These are phyloP conservation scores for Leptodactylus fuscus DNA, from an alignment of 2,113 vertebrate species.

Conservation along the genomic window DNA sequence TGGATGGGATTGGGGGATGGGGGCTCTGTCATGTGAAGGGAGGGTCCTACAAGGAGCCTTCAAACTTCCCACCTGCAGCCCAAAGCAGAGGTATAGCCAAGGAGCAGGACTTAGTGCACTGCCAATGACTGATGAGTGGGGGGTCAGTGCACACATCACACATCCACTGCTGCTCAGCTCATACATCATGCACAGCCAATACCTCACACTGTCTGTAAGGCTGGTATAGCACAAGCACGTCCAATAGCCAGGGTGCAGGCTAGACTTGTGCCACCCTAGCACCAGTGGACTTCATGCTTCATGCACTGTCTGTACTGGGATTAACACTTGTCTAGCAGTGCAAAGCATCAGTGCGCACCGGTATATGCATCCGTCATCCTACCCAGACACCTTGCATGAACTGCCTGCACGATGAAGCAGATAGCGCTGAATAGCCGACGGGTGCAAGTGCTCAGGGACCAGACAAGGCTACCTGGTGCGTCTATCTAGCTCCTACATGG, in stretches of 20 bases:
- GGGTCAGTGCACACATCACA: neutral
- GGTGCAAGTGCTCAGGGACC: constrained; percentile 61
- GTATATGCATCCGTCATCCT: neutral
- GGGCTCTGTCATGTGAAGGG: constrained; percentile 23
- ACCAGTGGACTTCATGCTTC: neutral
- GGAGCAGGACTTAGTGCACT: neutral
- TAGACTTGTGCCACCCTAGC: neutral
- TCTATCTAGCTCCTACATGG: no score
- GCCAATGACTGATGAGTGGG: constrained; percentile 23
- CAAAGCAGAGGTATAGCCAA: constrained; percentile 16
- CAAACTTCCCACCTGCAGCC: constrained; percentile 55
- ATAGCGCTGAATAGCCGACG: neutral
- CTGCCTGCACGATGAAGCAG: neutral
- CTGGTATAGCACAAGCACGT: constrained; percentile 32
- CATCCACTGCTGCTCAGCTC: constrained; percentile 19
- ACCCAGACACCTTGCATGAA: no score
- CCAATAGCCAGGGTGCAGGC: constrained; percentile 1
- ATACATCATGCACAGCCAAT: constrained; percentile 19
- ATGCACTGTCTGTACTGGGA: constrained; percentile 7
- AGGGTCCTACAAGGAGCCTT: constrained; percentile 41
- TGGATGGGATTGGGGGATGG: constrained; percentile 27
- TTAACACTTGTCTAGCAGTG: neutral
- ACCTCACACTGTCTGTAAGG: constrained; percentile 32
- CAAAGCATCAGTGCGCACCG: neutral
- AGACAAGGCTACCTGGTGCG: neutral